Base-by-base conservation (phyloP, 37 sponge, comb jelly and placozoan species). In the Beroe forskalii region DNA sequence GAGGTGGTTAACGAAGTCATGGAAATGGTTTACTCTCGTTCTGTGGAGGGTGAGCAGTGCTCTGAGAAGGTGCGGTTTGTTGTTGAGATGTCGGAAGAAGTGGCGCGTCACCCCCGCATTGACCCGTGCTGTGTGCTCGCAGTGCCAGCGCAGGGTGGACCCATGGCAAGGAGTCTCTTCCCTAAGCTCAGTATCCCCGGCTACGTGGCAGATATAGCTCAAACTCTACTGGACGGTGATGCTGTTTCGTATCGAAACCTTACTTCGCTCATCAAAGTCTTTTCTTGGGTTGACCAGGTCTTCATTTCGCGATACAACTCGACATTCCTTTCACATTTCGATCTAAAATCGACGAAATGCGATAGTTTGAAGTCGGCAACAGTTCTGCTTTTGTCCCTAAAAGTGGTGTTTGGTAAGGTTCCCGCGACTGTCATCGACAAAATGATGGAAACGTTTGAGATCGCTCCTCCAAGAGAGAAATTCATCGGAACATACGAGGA, bases 221-320 rank as follows among this genome's bases (percentile, higher is more conserved):
- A 8, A 1, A 9, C 36, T 33, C 32, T 69, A 2, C 38, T 69
- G 2, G 19, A 4, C 9, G 38, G 32, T 33, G 20, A 31, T 33
- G 12, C 39, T 31, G 3, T 69, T 31, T 69, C 72, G 35, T 69
- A 69, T 69, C 27, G 72, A 35, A 69, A 69, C 38, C 19, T 69
- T 36, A 69, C 14, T 2, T 32, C 27, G 19, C 38, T 69, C 8
- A 35, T 32, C 14, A 69, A 69, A 36, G 72, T 69, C 1, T 17
- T 33, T 17, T 69, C 72, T 33, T 69, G 72, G 72, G 38, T 69
- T 14, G 39, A 36, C 17, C 72, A 69, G 72, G 72, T 69, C 19
- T 69, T 69, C 12, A 48, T 48, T 12, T 12, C 55, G 6, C 55
- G 55, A 17, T 48, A 48, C 12, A 12, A 6, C 6, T 6, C 55